Evolutionary conservation across 1,140 invertebrate genomes (phyloP).

Genomic region (Lucilia cuprina): DNA sequence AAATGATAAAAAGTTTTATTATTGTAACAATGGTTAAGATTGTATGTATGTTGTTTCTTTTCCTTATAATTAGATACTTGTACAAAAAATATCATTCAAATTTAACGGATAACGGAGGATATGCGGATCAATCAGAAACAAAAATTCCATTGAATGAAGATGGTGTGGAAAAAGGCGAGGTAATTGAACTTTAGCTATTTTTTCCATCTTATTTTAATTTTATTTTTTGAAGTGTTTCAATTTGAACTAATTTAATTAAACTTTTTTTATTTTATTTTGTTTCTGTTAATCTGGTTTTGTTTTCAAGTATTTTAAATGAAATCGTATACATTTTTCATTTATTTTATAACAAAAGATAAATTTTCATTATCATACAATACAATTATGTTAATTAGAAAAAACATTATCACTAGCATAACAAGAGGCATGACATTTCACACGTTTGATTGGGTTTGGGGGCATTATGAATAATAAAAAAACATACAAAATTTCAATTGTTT

Average conservation of each 20-base stretch:
- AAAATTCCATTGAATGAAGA: slow-evolving; percentile 44
- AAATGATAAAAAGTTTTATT: slow-evolving; percentile 7
- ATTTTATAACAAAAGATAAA: not conserved
- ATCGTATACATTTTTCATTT: not conserved
- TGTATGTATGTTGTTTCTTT: not conserved
- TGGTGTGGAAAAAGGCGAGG: slow-evolving; percentile 52
- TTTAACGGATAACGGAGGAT: not conserved
- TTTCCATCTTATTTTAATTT: not conserved
- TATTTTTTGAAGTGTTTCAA: not conserved
- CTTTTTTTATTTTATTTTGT: not conserved
- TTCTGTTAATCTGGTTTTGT: not conserved
- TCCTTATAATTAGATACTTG: slow-evolving; percentile 18
- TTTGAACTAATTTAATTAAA: not conserved
- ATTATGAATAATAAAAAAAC: not conserved
- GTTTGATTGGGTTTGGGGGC: not conserved
- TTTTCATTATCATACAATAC: not conserved
- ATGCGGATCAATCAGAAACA: slow-evolving; percentile 29
- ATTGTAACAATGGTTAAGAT: too few species aligned
- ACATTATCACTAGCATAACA: not conserved
- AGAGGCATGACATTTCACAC: not conserved
- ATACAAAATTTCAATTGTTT: not conserved
- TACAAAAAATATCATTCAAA: slow-evolving; percentile 21
- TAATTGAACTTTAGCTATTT: slow-evolving; percentile 1
- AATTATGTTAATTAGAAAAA: slow-evolving; percentile 12
- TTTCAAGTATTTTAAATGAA: not conserved